Percentiles rank a stretch among this genome's conserved stretches.
These are phyloP conservation scores for Butorides virescens DNA, from an alignment of 2,113 vertebrate species.

Conservation along the genomic window DNA sequence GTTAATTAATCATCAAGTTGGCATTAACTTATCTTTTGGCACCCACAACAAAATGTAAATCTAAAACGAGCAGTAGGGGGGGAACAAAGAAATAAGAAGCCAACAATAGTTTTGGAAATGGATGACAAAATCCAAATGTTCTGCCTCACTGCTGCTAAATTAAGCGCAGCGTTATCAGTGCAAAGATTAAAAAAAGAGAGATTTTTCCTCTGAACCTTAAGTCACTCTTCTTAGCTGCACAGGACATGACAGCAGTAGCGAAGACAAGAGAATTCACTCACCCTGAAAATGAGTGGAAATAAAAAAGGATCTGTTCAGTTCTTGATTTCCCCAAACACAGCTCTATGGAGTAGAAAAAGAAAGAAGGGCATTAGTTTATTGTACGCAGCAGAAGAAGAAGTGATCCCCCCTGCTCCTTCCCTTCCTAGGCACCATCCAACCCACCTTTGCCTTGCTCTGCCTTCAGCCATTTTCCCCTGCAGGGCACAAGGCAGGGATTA, in stretches of 20 bases:
- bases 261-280: constrained; percentile 62
- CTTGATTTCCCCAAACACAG: not conserved
- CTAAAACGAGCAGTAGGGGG: not conserved
- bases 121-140: constrained; percentile 66
- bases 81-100: constrained; percentile 37
- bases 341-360: not conserved
- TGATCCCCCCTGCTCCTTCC: not conserved
- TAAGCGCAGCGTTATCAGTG: not conserved
- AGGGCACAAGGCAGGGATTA: not conserved
- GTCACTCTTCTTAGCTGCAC: not conserved
- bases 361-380: not conserved
- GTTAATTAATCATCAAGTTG: constrained; percentile 52
- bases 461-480: not conserved
- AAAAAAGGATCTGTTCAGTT: not conserved
- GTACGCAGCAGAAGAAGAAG: not conserved
- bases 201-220: constrained; percentile 32
- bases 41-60: constrained; percentile 48
- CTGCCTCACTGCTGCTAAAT: constrained; percentile 65
- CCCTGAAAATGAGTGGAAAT: constrained; percentile 43
- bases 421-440: not conserved
- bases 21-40: constrained; percentile 64
- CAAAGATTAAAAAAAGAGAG: constrained; percentile 61
- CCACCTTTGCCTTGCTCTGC: not conserved
- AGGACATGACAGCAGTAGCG: not conserved
- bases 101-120: constrained; percentile 63